A percentile compares a stretch with the other conserved stretches of the same genome.
phyloP scores from a whole-genome alignment of 2,797 vertebrate genomes.

The Clarias fuscus region DNA sequence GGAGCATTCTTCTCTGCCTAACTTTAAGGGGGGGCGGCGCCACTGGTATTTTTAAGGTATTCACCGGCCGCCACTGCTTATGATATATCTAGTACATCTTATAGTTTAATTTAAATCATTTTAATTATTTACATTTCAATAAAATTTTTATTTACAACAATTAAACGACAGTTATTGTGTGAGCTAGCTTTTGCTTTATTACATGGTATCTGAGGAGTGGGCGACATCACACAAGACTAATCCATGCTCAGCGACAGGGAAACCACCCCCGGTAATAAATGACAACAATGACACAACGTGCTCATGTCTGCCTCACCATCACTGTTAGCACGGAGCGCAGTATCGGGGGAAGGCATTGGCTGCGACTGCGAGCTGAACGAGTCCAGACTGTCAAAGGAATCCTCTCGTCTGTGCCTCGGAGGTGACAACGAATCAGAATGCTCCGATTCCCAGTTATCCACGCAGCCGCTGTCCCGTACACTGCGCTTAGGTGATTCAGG shows the following conservation, averaged over 20 bases:
- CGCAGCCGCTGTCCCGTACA: slow-evolving; percentile 93
- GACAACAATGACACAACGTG: not conserved
- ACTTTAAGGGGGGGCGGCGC: too few relatives aligned
- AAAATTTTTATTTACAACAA: too few relatives aligned
- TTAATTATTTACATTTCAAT: too few relatives aligned
- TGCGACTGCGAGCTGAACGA: slow-evolving; percentile 94
- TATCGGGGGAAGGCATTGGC: slow-evolving; percentile 93
- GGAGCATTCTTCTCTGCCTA: too few relatives aligned
- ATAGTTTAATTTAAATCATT: too few relatives aligned
- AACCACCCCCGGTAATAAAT: not conserved
- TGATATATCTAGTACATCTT: too few relatives aligned
- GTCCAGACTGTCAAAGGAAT: slow-evolving; percentile 92
- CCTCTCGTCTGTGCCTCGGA: slow-evolving; percentile 88
- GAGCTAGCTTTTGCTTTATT: not conserved
- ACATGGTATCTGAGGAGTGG: not conserved
- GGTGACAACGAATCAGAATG: slow-evolving; percentile 94
- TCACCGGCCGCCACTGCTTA: too few relatives aligned
- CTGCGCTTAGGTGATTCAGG: slow-evolving; percentile 85
- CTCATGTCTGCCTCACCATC: slow-evolving; percentile 79
- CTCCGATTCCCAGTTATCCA: slow-evolving; percentile 96
- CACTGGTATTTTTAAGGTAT: too few relatives aligned
- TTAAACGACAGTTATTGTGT: too few relatives aligned
- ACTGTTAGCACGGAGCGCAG: slow-evolving; percentile 85
- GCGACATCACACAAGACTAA: not conserved
- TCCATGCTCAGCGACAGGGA: not conserved